These are phyloP conservation scores for Actias luna DNA, from an alignment of 2,888 invertebrate species.

Conservation along the genomic window DNA sequence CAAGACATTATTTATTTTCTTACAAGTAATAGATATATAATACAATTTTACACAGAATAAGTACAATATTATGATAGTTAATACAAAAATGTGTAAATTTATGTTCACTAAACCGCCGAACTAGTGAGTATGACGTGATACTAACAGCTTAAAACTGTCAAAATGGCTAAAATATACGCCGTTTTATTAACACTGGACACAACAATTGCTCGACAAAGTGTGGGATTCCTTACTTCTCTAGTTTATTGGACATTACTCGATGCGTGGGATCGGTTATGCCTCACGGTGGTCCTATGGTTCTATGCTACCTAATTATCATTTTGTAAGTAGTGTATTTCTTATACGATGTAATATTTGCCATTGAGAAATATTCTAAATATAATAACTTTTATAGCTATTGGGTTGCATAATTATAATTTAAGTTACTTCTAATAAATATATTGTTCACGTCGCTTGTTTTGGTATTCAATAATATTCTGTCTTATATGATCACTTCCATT, in stretches of 20 bases:
- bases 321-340: conserved; percentile 15
- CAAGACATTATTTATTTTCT: neutral
- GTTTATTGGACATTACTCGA: conserved; percentile 63
- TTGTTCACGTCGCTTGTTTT: neutral
- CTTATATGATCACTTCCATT: too few species aligned
- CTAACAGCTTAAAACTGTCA: conserved; percentile 76
- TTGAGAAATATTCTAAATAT: neutral
- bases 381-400: neutral
- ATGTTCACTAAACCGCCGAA: conserved; percentile 19
- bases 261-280: conserved; percentile 61
- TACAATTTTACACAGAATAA: neutral
- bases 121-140: conserved; percentile 55
- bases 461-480: too few species aligned
- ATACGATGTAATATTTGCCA: neutral
- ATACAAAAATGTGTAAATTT: conserved; percentile 5
- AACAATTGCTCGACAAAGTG: conserved; percentile 74
- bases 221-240: conserved; percentile 74
- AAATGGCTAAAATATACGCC: conserved; percentile 78
- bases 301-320: conserved; percentile 49
- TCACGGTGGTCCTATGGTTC: conserved; percentile 57
- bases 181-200: conserved; percentile 77
- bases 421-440: neutral
- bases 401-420: neutral
- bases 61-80: conserved; percentile 20
- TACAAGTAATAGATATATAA: neutral